Evolutionary conservation across 2,113 vertebrate species (phyloP), one percentile per base, ranked within the genome.

Genomic region (Scalopus aquaticus): DNA sequence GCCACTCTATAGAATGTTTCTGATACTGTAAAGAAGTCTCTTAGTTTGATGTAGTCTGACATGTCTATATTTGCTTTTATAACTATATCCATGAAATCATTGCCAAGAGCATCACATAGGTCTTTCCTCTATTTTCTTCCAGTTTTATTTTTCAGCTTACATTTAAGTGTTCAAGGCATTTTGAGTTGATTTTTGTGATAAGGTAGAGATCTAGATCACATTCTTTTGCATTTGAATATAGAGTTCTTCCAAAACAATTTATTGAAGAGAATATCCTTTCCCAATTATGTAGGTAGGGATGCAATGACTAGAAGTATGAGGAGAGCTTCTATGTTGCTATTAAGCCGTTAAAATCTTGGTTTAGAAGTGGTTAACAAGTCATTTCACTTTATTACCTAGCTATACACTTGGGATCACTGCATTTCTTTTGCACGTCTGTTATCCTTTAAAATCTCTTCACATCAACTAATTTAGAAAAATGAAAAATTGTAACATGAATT

Each of bases 291-390:
- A 20, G 54, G 1, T 20, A 22, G 54, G 28, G 3, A 6, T 70
- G 3, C 26, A 81, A 77, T 67, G 17, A 87, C 35, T 60, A 46
- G 42, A 13, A 17, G 90, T 28, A 82, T 13, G 26, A 35, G 17
- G 7, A 86, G 60, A 86, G 10, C 42, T 60, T 84, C 76, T 54
- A 58, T 32, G 39, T 30, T 54, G 19, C 15, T 89, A 30, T 22
- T 39, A 88, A 88, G 87, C 4, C 74, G 62, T 74, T 74, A 65
- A 83, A 49, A 83, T 78, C 35, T 85, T 94, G 46, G 58, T 51
- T 5, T 51, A 84, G 46, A 51, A 19, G 15, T 54, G 7, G 6
- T 79, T 72, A 76, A 69, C 12, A 62, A 35, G 62, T 44, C 94
- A 26, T 24, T 72, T 91, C 30, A 44, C 20, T 82, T 58, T 90